phyloP scores from a whole-genome alignment of 92 coral and sea anemone genomes.

The Epizoanthus stellaris region DNA sequence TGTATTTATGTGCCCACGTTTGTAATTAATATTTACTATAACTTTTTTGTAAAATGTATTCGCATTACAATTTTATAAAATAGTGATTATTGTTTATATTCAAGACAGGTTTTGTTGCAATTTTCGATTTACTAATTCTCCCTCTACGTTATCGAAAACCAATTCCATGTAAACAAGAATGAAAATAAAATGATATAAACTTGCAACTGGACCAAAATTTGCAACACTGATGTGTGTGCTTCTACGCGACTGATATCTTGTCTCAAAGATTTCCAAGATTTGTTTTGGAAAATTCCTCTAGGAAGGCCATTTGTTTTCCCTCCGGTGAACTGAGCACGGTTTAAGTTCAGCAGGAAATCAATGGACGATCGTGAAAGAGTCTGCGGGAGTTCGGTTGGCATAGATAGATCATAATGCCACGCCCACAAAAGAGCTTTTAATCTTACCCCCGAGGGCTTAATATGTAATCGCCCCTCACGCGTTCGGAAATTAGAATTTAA shows the following conservation, averaged over 20 bases:
- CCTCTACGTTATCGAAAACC: not conserved
- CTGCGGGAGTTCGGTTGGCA: constrained; percentile 39
- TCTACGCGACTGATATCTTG: not conserved
- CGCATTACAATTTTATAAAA: constrained; percentile 13
- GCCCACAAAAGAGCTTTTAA: constrained; percentile 20
- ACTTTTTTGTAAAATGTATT: not conserved
- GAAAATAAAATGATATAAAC: constrained; percentile 1
- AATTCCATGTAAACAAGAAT: not conserved
- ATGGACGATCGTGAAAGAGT: constrained; percentile 16
- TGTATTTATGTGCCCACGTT: constrained; percentile 13
- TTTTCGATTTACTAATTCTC: not conserved
- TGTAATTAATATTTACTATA: constrained; percentile 14
- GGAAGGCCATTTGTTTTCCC: constrained; percentile 37
- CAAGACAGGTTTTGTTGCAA: constrained; percentile 6
- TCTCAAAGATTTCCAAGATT: not conserved
- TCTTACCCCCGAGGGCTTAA: constrained; percentile 26
- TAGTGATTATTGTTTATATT: constrained; percentile 3
- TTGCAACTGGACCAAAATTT: not conserved
- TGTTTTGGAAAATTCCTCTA: constrained; percentile 25
- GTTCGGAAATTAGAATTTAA: constrained; percentile 33
- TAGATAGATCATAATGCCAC: not conserved
- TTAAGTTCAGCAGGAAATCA: constrained; percentile 44
- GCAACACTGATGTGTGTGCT: too few relatives aligned
- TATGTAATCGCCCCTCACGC: constrained; percentile 14
- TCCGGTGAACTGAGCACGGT: constrained; percentile 10